Evolutionary conservation across 2,113 vertebrate genomes (phyloP), one percentile per base, ranked within the genome.

Genomic region (Ochotona curzoniae): DNA sequence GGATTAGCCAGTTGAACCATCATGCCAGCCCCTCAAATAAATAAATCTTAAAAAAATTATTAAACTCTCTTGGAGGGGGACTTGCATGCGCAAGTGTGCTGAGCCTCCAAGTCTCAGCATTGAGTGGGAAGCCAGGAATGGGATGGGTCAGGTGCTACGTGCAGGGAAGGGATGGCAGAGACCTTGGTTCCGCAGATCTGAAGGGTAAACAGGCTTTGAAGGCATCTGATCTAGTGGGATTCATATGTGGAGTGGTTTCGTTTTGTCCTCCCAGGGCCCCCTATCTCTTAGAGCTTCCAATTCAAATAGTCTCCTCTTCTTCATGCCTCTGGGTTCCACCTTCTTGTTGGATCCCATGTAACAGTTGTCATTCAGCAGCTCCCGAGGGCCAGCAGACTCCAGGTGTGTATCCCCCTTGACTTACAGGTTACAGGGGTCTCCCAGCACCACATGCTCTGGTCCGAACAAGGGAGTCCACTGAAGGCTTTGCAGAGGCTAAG

Each of bases 401-500:
- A 14, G 21, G 47, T n/a, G 30, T 10, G 14, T n/a, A 75, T 35
- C 17, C 44, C 25, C 44, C 12, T 2, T 2, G 17, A n/a, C 32
- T 18, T 64, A 3, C 26, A 67, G 8, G 85, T 51, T 30, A 35
- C 11, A 51, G 74, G 35, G 8, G 47, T 44, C 25, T 69, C 32
- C 81, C 63, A 78, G 70, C 21, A 64, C 60, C 69, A 66, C 47
- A 32, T 8, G 30, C 8, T 64, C 78, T 17, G 21, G 26, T 44
- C 70, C 26, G 8, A 69, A 93, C 32, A 69, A 74, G 15, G 57
- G 25, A 38, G 81, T 61, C 74, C 5, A 73, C 28, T 20, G 25
- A 35, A 5, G 21, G 44, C 8, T 30, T 64, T 2, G 0, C 15
- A 26, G 18, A 8, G 14, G 17, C 44, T 10, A 44, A 3, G 5